Conservation (phyloP, 30 jellyfish, hydroid and myxozoan genomes). For the Aurelia sp. region DNA sequence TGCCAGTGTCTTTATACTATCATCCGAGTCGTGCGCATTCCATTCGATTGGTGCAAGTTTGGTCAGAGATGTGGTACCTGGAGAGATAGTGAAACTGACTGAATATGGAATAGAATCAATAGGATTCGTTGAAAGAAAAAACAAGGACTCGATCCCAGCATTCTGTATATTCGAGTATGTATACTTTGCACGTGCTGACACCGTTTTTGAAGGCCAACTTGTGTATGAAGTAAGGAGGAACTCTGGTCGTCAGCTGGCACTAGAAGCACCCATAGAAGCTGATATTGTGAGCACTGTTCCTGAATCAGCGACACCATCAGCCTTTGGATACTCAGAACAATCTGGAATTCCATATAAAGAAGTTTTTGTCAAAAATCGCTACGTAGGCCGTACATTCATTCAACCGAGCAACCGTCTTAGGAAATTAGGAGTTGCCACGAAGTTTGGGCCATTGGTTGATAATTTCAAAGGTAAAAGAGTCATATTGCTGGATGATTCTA, state of each 20-base stretch:
- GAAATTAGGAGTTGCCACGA: conserved; percentile 87
- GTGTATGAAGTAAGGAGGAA: conserved; percentile 86
- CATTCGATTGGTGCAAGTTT: conserved; percentile 83
- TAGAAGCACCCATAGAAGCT: conserved; percentile 90
- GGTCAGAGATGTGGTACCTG: conserved; percentile 90
- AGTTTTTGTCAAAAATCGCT: conserved; percentile 91
- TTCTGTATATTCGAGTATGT: conserved; percentile 96
- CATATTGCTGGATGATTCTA: conserved; percentile 87
- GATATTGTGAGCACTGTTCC: conserved; percentile 97
- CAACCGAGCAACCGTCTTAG: conserved; percentile 81
- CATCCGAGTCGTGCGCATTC: conserved; percentile 97
- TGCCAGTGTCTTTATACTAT: conserved; percentile 46
- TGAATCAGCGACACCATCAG: conserved; percentile 95
- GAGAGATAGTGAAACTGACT: conserved; percentile 86
- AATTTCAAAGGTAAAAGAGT: conserved; percentile 83
- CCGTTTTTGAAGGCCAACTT: conserved; percentile 85
- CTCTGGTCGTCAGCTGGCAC: conserved; percentile 91
- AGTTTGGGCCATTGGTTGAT: conserved; percentile 84
- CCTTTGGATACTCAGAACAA: conserved; percentile 88
- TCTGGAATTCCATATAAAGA: conserved; percentile 88
- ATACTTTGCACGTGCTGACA: conserved; percentile 93
- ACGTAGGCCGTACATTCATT: conserved; percentile 94
- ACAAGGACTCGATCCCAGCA: conserved; percentile 61
- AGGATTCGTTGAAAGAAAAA: conserved; percentile 54
- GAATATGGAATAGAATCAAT: conserved; percentile 69